A percentile compares a stretch with the other conserved stretches of the same genome.
These are phyloP conservation scores for Crossocerus cetratus DNA, from an alignment of 2,888 invertebrate genomes.

Conservation along the genomic window DNA sequence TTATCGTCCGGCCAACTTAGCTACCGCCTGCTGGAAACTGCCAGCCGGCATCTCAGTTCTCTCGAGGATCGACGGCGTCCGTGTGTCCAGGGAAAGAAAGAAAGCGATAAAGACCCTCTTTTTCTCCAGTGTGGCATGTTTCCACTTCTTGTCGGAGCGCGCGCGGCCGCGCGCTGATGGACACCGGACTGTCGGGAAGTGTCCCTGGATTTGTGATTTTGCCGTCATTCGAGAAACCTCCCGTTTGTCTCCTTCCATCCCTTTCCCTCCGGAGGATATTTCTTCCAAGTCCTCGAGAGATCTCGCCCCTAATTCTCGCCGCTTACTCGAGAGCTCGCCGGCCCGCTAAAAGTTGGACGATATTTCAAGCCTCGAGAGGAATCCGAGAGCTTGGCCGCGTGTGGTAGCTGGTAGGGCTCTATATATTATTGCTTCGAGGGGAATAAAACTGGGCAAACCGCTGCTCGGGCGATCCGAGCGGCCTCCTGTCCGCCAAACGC, in stretches of 20 bases:
- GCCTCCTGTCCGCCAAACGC: too few species aligned
- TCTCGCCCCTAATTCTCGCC: neutral
- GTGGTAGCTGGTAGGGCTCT: neutral
- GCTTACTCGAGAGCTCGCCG: neutral
- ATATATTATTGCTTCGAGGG: neutral
- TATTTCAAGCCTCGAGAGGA: conserved; percentile 1
- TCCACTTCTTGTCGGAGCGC: conserved; percentile 15
- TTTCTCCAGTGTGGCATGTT: conserved; percentile 28
- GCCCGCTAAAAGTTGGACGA: neutral
- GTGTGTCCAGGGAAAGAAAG: conserved; percentile 22
- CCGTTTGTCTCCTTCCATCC: conserved; percentile 7
- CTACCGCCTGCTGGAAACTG: conserved; percentile 7
- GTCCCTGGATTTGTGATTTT: conserved; percentile 21
- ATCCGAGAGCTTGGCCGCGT: neutral
- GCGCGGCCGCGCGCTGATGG: conserved; percentile 20
- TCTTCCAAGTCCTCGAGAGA: neutral
- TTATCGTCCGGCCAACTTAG: conserved; percentile 9
- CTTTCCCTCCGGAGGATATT: conserved; percentile 10
- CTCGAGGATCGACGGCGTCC: conserved; percentile 26
- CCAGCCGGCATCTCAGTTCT: conserved; percentile 34
- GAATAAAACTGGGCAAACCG: too few species aligned
- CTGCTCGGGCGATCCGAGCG: too few species aligned
- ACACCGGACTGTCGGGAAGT: conserved; percentile 16
- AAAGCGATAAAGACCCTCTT: conserved; percentile 44
- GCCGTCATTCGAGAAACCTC: conserved; percentile 23